These are phyloP conservation scores for Phenganax marumi DNA, from an alignment of 92 coral and sea anemone genomes.

Conservation along the genomic window DNA sequence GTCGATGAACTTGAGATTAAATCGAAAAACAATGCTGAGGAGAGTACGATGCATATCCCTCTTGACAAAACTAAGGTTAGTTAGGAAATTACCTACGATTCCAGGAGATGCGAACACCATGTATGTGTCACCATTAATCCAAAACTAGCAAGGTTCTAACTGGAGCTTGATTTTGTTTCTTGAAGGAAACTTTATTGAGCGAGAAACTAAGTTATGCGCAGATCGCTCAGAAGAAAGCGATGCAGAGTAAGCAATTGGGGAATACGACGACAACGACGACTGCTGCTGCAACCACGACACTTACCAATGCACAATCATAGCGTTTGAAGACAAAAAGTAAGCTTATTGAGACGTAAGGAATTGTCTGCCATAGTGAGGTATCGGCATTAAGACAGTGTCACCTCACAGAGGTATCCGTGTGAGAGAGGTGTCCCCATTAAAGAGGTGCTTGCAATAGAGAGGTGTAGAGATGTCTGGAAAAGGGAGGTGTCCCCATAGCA, in stretches of 20 bases:
- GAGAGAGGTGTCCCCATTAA: too few relatives aligned
- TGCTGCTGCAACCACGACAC: slow-evolving; percentile 10
- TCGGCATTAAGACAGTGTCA: too few relatives aligned
- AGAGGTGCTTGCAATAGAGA: too few relatives aligned
- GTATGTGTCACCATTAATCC: too few relatives aligned
- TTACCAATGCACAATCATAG: slow-evolving; percentile 27
- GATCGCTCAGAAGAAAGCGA: slow-evolving; percentile 74
- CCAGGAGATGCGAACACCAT: background rate
- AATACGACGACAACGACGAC: slow-evolving; percentile 6
- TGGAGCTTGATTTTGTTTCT: background rate
- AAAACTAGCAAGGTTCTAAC: too few relatives aligned
- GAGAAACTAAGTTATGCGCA: slow-evolving; percentile 91
- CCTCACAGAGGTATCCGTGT: too few relatives aligned
- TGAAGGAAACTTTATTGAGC: slow-evolving; percentile 41
- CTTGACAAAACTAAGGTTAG: slow-evolving; percentile 33
- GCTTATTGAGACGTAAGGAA: too few relatives aligned
- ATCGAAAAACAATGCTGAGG: slow-evolving; percentile 9
- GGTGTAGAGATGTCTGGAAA: too few relatives aligned
- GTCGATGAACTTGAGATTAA: slow-evolving; percentile 11
- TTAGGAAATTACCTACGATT: background rate
- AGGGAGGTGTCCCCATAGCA: too few relatives aligned
- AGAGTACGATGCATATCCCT: slow-evolving; percentile 21
- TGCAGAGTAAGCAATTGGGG: slow-evolving; percentile 3
- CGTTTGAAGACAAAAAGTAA: background rate
- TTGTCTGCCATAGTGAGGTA: too few relatives aligned